Evolutionary conservation across 2,113 vertebrate genomes (phyloP), one percentile per base, ranked within the genome.

Genomic region (Percopsis transmontana): DNA sequence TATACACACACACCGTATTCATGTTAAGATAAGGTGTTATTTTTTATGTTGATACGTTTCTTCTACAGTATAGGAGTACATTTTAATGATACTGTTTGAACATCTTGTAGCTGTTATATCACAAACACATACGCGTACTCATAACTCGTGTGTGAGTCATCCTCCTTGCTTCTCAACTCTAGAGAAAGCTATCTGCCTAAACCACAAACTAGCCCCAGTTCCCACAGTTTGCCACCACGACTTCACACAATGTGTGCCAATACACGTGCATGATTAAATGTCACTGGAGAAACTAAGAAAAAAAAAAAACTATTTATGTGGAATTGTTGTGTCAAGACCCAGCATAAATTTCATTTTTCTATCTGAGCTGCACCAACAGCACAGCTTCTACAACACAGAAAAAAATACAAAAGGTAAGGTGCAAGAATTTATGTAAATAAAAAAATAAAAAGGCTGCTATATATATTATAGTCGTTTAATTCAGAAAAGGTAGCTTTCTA

Each of bases 61-160:
- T 27, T 33, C 27, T 33, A 33, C 27, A 33, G 5, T 33, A 33
- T 33, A 33, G 27, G 5, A 33, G 27, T 33, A 6, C 27, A 33
- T 47, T n/a, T 47, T 47, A 4, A 47, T 47, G 15, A 16, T 16
- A n/a, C 15, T 47, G 45, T n/a, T 47, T 47, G 27, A n/a, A 19
- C 23, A 56, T 38, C 54, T 56, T 56, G 23, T 56, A 56, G 27
- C 23, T 18, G 12, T 59, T 18, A 10, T 59, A 12, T 44, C 58
- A 47, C n/a, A 33, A 18, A 62, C 41, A 62, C 65, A 70, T 72
- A 62, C 41, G 51, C 65, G 66, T 72, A 58, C 70, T 75, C 56
- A 76, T 80, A 85, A 80, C 77, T 81, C 72, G 64, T 33, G 79
- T 68, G 72, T 86, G 78, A 81, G 70, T 86, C 84, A 83, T 68